Evolutionary conservation across 92 coral and sea anemone species (phyloP).

Genomic region (Heliopora coerulea): DNA sequence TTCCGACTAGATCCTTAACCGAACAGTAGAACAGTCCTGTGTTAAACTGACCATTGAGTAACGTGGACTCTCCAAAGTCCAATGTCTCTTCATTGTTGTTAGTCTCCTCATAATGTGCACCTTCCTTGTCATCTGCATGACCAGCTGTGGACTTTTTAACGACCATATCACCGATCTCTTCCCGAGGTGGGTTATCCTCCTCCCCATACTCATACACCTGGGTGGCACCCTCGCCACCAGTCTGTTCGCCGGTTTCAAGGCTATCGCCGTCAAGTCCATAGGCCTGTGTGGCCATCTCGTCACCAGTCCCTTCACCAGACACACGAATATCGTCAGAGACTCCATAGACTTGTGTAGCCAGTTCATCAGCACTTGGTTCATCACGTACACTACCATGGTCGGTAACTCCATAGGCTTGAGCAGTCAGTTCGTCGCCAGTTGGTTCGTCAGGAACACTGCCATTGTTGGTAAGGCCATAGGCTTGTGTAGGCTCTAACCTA

Average conservation of each 20-base stretch:
- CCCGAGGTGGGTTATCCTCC: conserved; percentile 12
- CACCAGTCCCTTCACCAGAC: conserved; percentile 34
- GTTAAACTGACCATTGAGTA: no score
- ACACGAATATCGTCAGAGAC: conserved; percentile 34
- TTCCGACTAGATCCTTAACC: no score
- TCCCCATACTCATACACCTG: not conserved
- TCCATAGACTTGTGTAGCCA: conserved; percentile 22
- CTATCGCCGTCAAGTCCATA: conserved; percentile 67
- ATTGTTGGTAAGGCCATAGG: conserved; percentile 37
- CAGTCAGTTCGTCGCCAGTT: not conserved
- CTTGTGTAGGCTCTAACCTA: conserved; percentile 44
- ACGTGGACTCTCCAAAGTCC: not conserved
- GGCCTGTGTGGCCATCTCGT: conserved; percentile 67
- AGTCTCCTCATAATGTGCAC: not conserved
- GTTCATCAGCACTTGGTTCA: conserved; percentile 13
- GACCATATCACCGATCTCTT: conserved; percentile 10
- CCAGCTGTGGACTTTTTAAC: conserved; percentile 30
- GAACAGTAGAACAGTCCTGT: no score
- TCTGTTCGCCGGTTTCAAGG: conserved; percentile 14
- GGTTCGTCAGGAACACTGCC: conserved; percentile 8
- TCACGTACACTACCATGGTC: not conserved
- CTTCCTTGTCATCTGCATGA: not conserved
- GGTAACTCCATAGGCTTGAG: not conserved
- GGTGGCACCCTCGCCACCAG: conserved; percentile 16
- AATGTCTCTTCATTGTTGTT: conserved; percentile 16